phyloP scores from a whole-genome alignment of 2,113 vertebrate species.

The Peromyscus californicus region DNA sequence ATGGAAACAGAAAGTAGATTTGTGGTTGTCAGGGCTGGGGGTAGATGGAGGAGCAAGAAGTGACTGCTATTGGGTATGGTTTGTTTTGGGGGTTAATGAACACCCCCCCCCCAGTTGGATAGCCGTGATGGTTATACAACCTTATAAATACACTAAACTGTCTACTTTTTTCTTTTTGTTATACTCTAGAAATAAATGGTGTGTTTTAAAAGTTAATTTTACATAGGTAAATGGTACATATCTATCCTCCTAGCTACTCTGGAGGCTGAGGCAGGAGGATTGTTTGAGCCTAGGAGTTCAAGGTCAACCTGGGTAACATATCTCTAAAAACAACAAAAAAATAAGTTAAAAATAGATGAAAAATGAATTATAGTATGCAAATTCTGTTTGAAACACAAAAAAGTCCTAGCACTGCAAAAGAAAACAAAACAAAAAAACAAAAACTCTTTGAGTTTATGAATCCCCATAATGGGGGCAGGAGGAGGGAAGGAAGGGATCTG shows the following conservation, averaged over 20 bases:
- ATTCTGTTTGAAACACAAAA: neutral
- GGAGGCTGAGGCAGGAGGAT: neutral
- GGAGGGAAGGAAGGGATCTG: too few relatives aligned
- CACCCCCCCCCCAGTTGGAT: neutral
- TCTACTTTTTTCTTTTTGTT: neutral
- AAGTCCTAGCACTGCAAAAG: neutral
- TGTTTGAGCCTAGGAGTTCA: neutral
- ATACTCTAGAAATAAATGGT: neutral
- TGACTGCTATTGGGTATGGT: neutral
- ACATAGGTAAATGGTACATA: neutral
- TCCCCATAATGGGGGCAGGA: neutral
- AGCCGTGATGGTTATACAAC: neutral
- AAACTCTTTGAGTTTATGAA: neutral
- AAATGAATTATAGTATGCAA: neutral
- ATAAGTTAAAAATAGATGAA: neutral
- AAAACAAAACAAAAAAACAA: neutral
- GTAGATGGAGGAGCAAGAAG: neutral
- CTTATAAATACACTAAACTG: neutral
- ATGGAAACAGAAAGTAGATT: neutral
- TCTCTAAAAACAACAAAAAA: neutral
- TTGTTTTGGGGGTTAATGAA: neutral
- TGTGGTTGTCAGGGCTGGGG: neutral
- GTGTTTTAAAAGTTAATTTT: constrained; percentile 49
- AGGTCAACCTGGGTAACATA: neutral
- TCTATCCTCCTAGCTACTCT: neutral